Base-by-base conservation (phyloP, 1,140 invertebrate species). In the Oedothorax gibbosus region DNA sequence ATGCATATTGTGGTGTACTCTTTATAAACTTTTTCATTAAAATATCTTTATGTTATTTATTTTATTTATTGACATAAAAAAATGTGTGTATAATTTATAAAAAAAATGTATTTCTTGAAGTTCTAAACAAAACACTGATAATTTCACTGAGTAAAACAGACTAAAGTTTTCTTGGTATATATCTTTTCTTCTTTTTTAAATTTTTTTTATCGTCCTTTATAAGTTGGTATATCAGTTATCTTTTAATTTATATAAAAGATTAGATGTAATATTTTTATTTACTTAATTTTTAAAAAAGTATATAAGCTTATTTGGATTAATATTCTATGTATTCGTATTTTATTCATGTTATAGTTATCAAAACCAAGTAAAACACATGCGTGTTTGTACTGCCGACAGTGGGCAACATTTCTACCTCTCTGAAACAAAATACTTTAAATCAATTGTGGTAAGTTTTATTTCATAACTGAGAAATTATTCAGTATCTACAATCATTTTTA, bases 321-420 rank as follows among this genome's bases (percentile, higher is more conserved):
- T 65, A 18, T 66, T 75, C 5, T 35, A 35, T 35, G 35, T 5
- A 35, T 35, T 35, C 35, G 3, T 68, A 62, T 56, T 35, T 51
- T 87, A 49, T 62, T 3, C 57, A 64, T 62, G 81, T 91, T 92
- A 49, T 88, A 97, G 95, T 18, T 87, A 88, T 81, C 86, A 95
- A 87, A 93, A 94, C 89, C 93, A 94, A 79, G 95, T 97, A 60
- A 97, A 97, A 89, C 97, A 98, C 90, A 98, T 99, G 93, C 94
- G 96, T 90, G 94, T 98, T 87, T 95, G 93, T 88, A 71, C 81
- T 12, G 81, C 86, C 15, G 84, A 87, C n/a, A 87, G 88, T 56
- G 85, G 79, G n/a, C 86, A 86, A 10, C 93, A 93, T 72, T 96
- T 94, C 90, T 98, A 93, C 90, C 91, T 99, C 20, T 97, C 96